Base-by-base conservation (phyloP, 2,113 vertebrate genomes). In the Balaenoptera acutorostrata region DNA sequence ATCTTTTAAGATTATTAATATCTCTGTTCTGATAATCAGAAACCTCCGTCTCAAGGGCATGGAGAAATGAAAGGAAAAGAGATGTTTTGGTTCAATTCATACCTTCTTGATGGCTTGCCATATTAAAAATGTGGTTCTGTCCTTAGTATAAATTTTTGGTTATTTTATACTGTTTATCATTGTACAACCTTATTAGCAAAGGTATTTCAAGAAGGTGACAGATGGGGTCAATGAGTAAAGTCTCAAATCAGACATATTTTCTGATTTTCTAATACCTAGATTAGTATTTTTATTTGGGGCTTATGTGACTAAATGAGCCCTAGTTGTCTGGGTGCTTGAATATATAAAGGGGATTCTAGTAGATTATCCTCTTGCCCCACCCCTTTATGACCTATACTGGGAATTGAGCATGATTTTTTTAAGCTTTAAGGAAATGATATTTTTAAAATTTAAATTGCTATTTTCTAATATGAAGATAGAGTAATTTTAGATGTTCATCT, bases 401-500 rank as follows among this genome's bases (percentile, higher is more conserved):
- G 36, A 93, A 82, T 23, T 93, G 52, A 90, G 55, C 8, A 39
- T 71, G n/a, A 20, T 81, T 61, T 78, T 90, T 95, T 88, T 82
- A 90, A 64, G 14, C 44, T 57, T 18, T 52, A 95, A 31, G 2
- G 55, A 55, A 95, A 78, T 78, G 10, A 21, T 36, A 68, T 69
- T 80, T 92, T 86, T 61, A 8, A 9, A 36, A 36, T 80, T 84
- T 57, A 68, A 95, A 93, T 94, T 97, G 20, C 3, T 93, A 36
- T 94, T 90, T 87, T 93, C 69, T 90, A 64, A 68, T 77, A 82
- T 39, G 71, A 95, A 93, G 29, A 95, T 36, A 87, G 77, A 95
- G 41, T 61, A 85, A 96, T 98, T 94, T 84, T 85, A 86, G 41
- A 74, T 83, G 55, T 59, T 95, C 61, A 91, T 44, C 64, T 97